Conservation (phyloP, 2,888 invertebrate species). For the Drosophila pullipes region DNA sequence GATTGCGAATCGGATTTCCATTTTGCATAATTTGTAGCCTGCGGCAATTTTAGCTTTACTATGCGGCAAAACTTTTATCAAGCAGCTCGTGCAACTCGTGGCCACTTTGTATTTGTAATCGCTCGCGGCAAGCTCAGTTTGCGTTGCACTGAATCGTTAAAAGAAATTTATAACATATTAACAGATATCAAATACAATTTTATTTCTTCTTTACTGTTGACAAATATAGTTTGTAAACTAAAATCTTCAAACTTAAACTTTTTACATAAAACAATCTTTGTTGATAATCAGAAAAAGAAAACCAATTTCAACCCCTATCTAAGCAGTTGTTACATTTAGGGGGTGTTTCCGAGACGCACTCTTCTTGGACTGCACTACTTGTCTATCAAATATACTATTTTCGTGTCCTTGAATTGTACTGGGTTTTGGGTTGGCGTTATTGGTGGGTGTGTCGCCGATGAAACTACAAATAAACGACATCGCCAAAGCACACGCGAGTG, state of each 20-base stretch:
- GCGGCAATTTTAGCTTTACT: slow-evolving; percentile 45
- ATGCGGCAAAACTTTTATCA: slow-evolving; percentile 37
- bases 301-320: not conserved
- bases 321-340: not conserved
- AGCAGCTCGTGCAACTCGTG: slow-evolving; percentile 48
- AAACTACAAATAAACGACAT: slow-evolving; percentile 41
- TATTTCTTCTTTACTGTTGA: not conserved
- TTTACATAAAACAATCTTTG: not conserved
- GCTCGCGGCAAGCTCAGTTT: slow-evolving; percentile 8
- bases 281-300: not conserved
- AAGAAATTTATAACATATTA: not conserved
- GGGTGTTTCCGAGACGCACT: slow-evolving; percentile 4
- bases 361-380: not conserved
- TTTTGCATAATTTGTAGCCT: slow-evolving; percentile 70
- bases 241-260: not conserved
- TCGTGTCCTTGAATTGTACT: slow-evolving; percentile 7
- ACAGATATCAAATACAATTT: not conserved
- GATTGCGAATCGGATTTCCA: slow-evolving; percentile 45
- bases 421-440: not conserved
- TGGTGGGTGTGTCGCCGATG: slow-evolving; percentile 41
- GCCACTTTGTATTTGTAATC: slow-evolving; percentile 27
- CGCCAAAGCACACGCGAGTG: slow-evolving; percentile 58
- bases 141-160: too few relatives aligned
- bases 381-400: slow-evolving; percentile 23
- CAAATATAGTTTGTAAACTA: not conserved